These are phyloP conservation scores for Anarhynchus alexandrinus DNA, from an alignment of 2,113 vertebrate genomes.

Conservation along the genomic window DNA sequence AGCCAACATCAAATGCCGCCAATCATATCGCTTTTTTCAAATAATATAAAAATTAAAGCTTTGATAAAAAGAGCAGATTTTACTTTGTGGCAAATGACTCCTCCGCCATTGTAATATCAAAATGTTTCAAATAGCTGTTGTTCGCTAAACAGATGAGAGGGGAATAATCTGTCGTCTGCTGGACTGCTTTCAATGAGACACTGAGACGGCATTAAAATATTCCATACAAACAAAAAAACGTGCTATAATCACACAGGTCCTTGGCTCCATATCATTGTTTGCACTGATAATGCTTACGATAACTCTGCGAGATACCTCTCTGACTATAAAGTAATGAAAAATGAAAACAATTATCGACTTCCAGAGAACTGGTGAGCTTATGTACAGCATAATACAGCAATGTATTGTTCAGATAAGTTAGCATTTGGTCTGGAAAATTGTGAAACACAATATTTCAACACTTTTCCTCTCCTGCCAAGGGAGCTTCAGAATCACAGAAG, in stretches of 20 bases:
- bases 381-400: neutral
- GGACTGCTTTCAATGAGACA: neutral
- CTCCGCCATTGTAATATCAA: neutral
- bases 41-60: neutral
- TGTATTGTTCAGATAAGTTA: neutral
- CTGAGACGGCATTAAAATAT: neutral
- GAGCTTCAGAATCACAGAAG: constrained; percentile 10
- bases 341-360: neutral
- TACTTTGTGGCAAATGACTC: neutral
- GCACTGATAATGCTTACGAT: neutral
- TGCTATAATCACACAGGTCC: neutral
- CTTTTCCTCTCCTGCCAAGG: constrained; percentile 36
- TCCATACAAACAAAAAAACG: neutral
- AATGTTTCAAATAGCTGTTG: neutral
- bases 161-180: neutral
- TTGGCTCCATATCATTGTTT: neutral
- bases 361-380: neutral
- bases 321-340: constrained; percentile 11
- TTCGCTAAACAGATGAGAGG: neutral
- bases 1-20: neutral
- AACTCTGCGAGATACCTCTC: neutral
- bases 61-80: neutral
- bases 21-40: neutral
- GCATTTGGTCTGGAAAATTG: constrained; percentile 55
- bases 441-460: constrained; percentile 58